phyloP scores from a whole-genome alignment of 2,113 vertebrate species.

The Cephalopterus ornatus region DNA sequence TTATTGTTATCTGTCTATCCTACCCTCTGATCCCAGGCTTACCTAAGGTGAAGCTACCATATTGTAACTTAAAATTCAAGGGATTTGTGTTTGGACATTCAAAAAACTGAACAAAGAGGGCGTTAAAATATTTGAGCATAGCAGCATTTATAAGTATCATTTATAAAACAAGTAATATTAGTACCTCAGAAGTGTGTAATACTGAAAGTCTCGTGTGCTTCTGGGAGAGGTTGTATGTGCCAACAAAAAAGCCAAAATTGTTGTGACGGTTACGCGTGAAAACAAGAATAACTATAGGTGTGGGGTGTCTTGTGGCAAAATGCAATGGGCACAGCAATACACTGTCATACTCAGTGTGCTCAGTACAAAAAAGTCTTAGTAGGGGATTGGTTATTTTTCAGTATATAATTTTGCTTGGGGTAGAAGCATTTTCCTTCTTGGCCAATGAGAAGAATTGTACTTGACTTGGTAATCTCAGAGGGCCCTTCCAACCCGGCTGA shows the following conservation, averaged over 20 bases:
- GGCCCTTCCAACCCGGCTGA: too few species aligned
- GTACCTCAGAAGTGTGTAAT: background rate
- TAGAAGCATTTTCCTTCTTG: background rate
- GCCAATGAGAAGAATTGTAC: background rate
- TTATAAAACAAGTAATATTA: background rate
- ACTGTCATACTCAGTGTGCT: background rate
- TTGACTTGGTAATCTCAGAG: too few species aligned
- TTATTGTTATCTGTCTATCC: background rate
- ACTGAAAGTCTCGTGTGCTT: background rate
- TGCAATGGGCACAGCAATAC: background rate
- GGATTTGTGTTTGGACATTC: background rate
- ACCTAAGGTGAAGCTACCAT: background rate
- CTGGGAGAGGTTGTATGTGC: background rate
- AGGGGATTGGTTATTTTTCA: background rate
- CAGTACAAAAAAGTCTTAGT: background rate
- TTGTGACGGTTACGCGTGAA: too few species aligned
- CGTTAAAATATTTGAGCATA: background rate
- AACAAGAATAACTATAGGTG: background rate
- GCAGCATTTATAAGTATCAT: background rate
- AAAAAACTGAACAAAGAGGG: background rate
- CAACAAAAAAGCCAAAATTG: background rate
- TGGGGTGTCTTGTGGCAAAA: background rate
- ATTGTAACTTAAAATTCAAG: background rate
- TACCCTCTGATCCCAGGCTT: background rate
- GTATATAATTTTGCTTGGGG: background rate